Base-by-base conservation (phyloP, 2,888 invertebrate species). In the Panopea generosa region DNA sequence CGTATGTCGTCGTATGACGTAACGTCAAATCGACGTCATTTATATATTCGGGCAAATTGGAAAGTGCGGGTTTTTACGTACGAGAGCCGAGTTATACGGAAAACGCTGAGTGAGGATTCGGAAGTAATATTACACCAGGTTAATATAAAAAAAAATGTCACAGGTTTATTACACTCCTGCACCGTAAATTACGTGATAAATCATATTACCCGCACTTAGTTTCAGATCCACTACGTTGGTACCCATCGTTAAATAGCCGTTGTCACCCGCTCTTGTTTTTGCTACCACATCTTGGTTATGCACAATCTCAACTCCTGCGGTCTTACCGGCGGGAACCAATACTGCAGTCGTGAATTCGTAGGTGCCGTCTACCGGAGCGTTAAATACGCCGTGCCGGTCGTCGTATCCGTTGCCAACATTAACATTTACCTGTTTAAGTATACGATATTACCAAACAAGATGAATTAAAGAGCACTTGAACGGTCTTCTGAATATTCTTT, bases 211-310 rank as follows among this genome's bases (percentile, higher is more conserved):
- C 26, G 72, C 40, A 20, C 52, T 53, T 16, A 80, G 47, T 16
- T 74, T 56, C 1, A 77, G 59, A 9, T 57, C 70, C 1, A 77
- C 75, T 16, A 59, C 72, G 60, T 77, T 81, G 24, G 77, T 75
- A 7, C 77, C 81, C 81, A 81, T 81, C 7, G 81, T 81, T 43
- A 77, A 77, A 49, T 72, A 81, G 24, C 45, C 40, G 20, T 27
- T 67, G 49, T 81, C 81, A 0, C 77, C 77, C 1, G 75, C 57
- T 33, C 40, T 18, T 1, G 72, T 65, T 43, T 72, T 72, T 6
- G 75, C 66, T 33, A 75, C 56, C 2, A 62, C 56, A 1, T 26
- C 52, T 4, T 52, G 63, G 20, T 81, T 74, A 26, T 61, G 59
- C 1, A 79, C 79, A 50, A 81, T 60, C 53, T 77, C 77, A 11